Percentiles rank a stretch among this genome's conserved stretches.
phyloP scores from a whole-genome alignment of 2,797 vertebrate species.

The Rallus crepitans region DNA sequence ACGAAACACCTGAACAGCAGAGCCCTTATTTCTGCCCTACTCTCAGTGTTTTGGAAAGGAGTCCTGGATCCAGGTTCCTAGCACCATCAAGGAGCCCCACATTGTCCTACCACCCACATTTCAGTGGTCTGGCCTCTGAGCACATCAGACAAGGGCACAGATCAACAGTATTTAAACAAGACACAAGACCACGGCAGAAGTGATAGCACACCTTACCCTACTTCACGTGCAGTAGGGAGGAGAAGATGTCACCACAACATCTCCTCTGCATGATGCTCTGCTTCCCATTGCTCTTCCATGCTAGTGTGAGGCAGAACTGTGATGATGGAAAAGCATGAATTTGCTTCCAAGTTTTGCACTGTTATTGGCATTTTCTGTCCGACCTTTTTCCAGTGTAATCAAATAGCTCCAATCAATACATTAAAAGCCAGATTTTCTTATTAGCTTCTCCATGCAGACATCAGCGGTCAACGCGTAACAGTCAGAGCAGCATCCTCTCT shows the following conservation, averaged over 20 bases:
- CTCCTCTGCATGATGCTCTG: not conserved
- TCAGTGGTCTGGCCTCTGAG: not conserved
- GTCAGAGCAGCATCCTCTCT: not conserved
- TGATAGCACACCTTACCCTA: not conserved
- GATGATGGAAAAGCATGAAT: not conserved
- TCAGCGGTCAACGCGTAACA: rapidly evolving
- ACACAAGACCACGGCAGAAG: not conserved
- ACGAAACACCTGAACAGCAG: not conserved
- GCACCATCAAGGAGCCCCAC: not conserved
- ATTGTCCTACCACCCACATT: not conserved
- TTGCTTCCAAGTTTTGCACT: not conserved
- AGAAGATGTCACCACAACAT: rapidly evolving
- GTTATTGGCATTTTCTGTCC: not conserved
- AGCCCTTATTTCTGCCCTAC: not conserved
- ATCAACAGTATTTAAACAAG: not conserved
- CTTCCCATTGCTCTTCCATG: rapidly evolving
- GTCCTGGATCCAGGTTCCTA: rapidly evolving
- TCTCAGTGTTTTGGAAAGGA: rapidly evolving
- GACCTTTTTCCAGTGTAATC: not conserved
- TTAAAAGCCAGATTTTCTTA: constrained; percentile 12
- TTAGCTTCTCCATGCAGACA: not conserved
- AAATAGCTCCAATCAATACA: not conserved
- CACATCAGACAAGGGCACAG: not conserved
- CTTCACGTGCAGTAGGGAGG: not conserved
- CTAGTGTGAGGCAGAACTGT: rapidly evolving